Evolutionary conservation across 2,113 vertebrate species (phyloP), one percentile per base, ranked within the genome.

Genomic region (Eulemur rufifrons): DNA sequence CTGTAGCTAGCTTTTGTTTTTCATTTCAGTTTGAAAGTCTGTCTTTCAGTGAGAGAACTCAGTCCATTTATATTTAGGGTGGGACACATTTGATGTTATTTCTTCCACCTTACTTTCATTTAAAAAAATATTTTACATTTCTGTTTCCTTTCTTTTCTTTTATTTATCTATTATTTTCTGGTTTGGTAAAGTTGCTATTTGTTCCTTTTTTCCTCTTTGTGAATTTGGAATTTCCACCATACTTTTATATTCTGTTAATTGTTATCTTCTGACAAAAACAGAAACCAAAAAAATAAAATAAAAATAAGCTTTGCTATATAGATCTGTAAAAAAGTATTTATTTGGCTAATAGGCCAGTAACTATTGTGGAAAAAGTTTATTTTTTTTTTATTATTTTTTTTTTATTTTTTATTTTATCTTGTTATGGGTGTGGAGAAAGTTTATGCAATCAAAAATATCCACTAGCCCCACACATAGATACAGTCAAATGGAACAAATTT

Each of bases 11-110:
- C 61, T 93, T 90, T 56, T 56, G n/a, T 59, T 95, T 96, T 68
- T 77, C 56, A 95, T 66, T 76, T 8, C n/a, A 86, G 20, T 83
- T n/a, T 82, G 39, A 83, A 95, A 95, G 78, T 69, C n/a, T 80
- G 18, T 61, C 34, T 90, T 86, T 63, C 39, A 56, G 73, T 85
- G 63, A 92, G 32, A 89, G 15, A 95, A 89, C 39, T 52, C 27
- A 78, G 27, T 64, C 63, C 47, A 80, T 88, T 91, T 39, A 73
- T 64, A 73, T 71, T 50, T 21, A 59, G 6, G 32, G 18, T 64
- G 47, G 9, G 6, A 71, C 29, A 64, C 50, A 87, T 34, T 89
- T 73, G 42, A 66, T 80, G 86, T 93, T 90, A 83, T 78, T 68
- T 83, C 76, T 91, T 83, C 12, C 8, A 71, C 50, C 27, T 83